A percentile compares a stretch with the other conserved stretches of the same genome.
Evolutionary conservation across 2,888 invertebrate species (phyloP).

Genomic region (Eupithecia subumbrata): DNA sequence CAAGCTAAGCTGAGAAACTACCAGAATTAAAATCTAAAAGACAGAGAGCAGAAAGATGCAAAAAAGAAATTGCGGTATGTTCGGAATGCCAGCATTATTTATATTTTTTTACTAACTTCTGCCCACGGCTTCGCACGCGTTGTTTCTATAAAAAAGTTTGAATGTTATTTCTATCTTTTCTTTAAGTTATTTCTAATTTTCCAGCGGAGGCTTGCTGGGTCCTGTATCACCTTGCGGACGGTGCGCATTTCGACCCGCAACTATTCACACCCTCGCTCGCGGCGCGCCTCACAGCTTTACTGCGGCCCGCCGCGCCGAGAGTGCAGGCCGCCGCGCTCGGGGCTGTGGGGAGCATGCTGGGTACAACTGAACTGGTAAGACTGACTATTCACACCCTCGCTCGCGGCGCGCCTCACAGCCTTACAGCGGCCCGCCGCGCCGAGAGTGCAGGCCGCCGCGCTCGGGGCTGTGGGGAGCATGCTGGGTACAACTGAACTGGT

Average conservation of each 20-base stretch:
- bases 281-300: conserved; percentile 87
- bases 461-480: conserved; percentile 94
- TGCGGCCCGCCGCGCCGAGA: conserved; percentile 77
- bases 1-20: too few species aligned
- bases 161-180: too few species aligned
- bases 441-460: too few species aligned
- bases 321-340: conserved; percentile 93
- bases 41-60: too few species aligned
- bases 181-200: neutral
- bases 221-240: conserved; percentile 96
- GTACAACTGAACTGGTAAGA: conserved; percentile 81
- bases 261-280: conserved; percentile 87
- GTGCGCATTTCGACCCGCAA: conserved; percentile 94
- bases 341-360: conserved; percentile 97
- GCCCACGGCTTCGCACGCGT: too few species aligned
- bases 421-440: conserved; percentile 75
- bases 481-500: conserved; percentile 88
- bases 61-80: too few species aligned
- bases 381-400: conserved; percentile 86
- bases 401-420: conserved; percentile 86
- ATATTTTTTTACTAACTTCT: too few species aligned
- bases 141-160: too few species aligned
- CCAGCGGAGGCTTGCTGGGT: conserved; percentile 97
- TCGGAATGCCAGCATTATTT: too few species aligned
- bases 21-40: too few species aligned